Conservation (phyloP, 2,113 vertebrate species). For the Amphilophus citrinellus region DNA sequence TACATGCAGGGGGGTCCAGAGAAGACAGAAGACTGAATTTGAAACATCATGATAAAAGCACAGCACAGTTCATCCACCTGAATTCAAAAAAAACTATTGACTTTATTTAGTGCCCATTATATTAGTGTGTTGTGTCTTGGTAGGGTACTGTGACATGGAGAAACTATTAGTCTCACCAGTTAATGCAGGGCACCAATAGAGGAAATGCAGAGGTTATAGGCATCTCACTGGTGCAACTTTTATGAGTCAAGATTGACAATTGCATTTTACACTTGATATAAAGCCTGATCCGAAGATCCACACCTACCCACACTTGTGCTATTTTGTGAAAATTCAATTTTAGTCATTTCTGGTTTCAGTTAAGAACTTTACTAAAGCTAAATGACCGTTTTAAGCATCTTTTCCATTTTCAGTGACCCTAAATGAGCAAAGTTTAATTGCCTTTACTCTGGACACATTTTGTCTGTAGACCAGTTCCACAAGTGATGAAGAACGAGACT, state of each 20-base stretch:
- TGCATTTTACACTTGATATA: background rate
- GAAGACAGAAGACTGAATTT: background rate
- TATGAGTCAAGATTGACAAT: background rate
- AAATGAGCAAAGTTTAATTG: background rate
- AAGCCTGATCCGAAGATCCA: accelerated
- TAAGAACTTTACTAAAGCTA: background rate
- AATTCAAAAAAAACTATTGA: background rate
- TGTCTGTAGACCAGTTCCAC: background rate
- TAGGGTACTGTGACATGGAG: background rate
- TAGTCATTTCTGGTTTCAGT: background rate
- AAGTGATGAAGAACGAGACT: background rate
- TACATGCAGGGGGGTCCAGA: background rate
- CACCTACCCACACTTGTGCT: background rate
- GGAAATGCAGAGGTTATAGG: background rate
- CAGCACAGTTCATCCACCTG: accelerated
- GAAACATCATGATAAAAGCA: background rate
- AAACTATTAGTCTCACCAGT: background rate
- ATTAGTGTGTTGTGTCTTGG: background rate
- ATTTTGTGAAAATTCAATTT: background rate
- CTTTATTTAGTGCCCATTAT: too few species aligned
- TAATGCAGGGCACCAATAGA: background rate
- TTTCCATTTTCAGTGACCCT: background rate
- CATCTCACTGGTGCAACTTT: background rate
- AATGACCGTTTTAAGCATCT: background rate
- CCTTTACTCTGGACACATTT: background rate